These are phyloP conservation scores for Meriones unguiculatus DNA, from an alignment of 2,113 vertebrate genomes.

Conservation along the genomic window DNA sequence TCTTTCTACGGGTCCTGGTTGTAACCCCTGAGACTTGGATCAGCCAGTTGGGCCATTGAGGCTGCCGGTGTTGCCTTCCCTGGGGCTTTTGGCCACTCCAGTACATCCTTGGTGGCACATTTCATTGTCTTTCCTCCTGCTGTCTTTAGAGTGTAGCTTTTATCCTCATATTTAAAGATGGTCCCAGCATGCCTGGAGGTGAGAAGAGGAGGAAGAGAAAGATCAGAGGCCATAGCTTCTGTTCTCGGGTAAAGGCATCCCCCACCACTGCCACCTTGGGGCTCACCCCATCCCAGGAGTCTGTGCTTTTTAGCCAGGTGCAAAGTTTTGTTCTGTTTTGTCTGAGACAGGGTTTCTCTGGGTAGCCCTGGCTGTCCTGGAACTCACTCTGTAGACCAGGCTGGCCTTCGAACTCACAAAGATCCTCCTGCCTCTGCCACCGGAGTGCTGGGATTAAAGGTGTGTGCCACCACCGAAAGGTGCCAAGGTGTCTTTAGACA, in stretches of 20 bases:
- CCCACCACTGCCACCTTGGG: not conserved
- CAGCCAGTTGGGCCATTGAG: not conserved
- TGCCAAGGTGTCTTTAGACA: constrained; percentile 18
- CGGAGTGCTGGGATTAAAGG: too few species aligned
- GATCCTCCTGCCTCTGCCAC: too few species aligned
- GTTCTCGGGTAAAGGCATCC: not conserved
- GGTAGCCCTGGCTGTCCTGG: too few species aligned
- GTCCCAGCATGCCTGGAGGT: too few species aligned
- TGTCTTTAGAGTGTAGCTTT: not conserved
- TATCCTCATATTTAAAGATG: not conserved
- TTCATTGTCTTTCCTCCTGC: not conserved
- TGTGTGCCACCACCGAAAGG: not conserved
- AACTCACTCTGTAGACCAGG: too few species aligned
- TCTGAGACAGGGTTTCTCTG: too few species aligned
- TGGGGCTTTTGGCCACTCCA: not conserved
- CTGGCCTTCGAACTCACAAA: too few species aligned
- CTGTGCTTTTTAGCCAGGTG: not conserved
- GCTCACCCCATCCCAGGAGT: not conserved
- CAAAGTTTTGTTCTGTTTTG: too few species aligned
- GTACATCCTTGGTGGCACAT: not conserved
- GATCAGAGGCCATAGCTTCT: not conserved
- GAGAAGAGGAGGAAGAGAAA: not conserved
- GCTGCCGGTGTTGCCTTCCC: not conserved
- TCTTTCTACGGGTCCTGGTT: not conserved
- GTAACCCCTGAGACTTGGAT: not conserved